Evolutionary conservation across 2,113 vertebrate species (phyloP).

Genomic region (Gracilinanus agilis): DNA sequence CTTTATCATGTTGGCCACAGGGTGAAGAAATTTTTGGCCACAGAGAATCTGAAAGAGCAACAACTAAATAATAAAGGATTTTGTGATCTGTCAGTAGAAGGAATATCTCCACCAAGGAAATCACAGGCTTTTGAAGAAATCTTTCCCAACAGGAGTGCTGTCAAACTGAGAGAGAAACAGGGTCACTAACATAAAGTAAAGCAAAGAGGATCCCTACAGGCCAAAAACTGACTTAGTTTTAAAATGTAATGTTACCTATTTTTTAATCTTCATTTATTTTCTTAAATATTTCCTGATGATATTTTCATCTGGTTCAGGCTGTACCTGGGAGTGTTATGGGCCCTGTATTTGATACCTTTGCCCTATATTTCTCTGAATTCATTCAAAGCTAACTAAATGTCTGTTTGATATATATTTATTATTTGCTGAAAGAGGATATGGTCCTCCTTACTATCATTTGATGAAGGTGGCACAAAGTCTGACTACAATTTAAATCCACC

Average conservation of each 20-base stretch:
- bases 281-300: too few species aligned
- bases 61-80: background rate
- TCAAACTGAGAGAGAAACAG: background rate
- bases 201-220: background rate
- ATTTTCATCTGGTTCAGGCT: background rate
- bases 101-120: background rate
- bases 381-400: background rate
- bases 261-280: too few species aligned
- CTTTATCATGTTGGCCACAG: background rate
- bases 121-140: background rate
- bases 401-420: background rate
- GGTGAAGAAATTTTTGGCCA: background rate
- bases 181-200: background rate
- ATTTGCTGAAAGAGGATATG: background rate
- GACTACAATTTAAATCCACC: background rate
- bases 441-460: background rate
- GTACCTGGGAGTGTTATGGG: background rate
- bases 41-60: background rate
- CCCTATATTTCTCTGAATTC: background rate
- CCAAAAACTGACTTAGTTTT: too few species aligned
- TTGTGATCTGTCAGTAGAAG: background rate
- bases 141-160: background rate
- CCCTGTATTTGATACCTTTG: background rate
- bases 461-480: background rate
- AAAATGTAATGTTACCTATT: too few species aligned